A percentile compares a stretch with the other conserved stretches of the same genome.
phyloP scores from a whole-genome alignment of 2,888 invertebrate genomes.

The Monoplex corrugatus region DNA sequence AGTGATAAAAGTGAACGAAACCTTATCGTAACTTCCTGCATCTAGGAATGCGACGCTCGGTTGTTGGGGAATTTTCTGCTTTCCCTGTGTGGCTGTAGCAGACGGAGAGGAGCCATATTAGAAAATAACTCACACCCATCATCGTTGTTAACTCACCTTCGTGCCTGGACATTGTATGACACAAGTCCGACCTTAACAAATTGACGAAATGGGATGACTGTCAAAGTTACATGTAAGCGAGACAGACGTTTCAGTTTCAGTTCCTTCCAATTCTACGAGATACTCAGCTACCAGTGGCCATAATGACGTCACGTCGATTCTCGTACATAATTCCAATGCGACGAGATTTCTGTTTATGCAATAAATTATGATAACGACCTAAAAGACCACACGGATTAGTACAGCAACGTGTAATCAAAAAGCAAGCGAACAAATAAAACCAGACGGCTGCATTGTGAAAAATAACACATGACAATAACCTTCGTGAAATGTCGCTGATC shows the following conservation, averaged over 20 bases:
- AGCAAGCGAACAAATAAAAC: too few species aligned
- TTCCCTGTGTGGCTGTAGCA: too few species aligned
- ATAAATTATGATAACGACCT: conserved; percentile 16
- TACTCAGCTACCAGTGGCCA: conserved; percentile 69
- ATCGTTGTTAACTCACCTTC: conserved; percentile 84
- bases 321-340: conserved; percentile 59
- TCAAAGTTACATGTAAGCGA: neutral
- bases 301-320: conserved; percentile 79
- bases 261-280: conserved; percentile 52
- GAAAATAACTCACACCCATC: conserved; percentile 55
- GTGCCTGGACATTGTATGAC: conserved; percentile 90
- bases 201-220: neutral
- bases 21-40: conserved; percentile 2
- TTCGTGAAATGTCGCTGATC: too few species aligned
- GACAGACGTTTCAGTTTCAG: conserved; percentile 27
- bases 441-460: too few species aligned
- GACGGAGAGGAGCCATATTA: conserved; percentile 38
- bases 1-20: too few species aligned
- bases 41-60: neutral
- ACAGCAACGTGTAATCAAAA: too few species aligned
- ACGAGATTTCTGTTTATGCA: conserved; percentile 43
- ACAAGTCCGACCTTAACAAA: neutral
- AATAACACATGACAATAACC: too few species aligned
- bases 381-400: too few species aligned
- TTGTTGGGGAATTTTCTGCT: conserved; percentile 38